These are phyloP conservation scores for Hyles vespertilio DNA, from an alignment of 1,140 invertebrate genomes.

Conservation along the genomic window DNA sequence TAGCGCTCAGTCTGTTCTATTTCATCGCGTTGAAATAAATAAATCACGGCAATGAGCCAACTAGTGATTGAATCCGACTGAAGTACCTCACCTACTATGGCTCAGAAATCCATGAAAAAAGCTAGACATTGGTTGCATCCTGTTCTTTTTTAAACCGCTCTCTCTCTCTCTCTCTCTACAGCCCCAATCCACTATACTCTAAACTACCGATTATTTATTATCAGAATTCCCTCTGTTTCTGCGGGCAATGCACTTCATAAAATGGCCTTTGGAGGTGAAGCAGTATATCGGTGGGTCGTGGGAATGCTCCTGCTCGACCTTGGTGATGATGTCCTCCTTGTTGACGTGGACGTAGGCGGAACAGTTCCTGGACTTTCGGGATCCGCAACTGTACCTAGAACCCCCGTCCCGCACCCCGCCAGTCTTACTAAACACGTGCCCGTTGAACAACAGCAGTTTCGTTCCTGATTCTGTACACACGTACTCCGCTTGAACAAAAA, in stretches of 20 bases:
- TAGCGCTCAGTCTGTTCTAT: no score
- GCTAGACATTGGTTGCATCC: no score
- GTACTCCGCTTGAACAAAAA: slow-evolving; percentile 10
- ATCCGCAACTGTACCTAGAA: slow-evolving; percentile 19
- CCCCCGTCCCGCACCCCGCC: slow-evolving; percentile 15
- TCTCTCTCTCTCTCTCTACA: no score
- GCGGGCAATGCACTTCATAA: neutral
- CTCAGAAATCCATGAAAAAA: no score
- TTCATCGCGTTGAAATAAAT: no score
- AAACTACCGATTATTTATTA: no score
- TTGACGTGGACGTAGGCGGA: slow-evolving; percentile 17
- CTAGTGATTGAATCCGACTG: no score
- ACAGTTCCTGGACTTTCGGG: slow-evolving; percentile 12
- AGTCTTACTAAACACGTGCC: slow-evolving; percentile 21
- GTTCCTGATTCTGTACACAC: slow-evolving; percentile 14
- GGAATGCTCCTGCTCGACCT: slow-evolving; percentile 12
- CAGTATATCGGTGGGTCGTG: slow-evolving; percentile 12
- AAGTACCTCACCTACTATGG: no score
- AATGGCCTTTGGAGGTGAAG: neutral
- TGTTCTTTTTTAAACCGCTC: no score
- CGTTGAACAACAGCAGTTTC: slow-evolving; percentile 13
- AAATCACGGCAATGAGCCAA: no score
- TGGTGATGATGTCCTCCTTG: slow-evolving; percentile 10
- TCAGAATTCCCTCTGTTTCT: no score
- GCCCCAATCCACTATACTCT: no score